Conservation (phyloP, 2,888 invertebrate species). For the Seira ritae region DNA sequence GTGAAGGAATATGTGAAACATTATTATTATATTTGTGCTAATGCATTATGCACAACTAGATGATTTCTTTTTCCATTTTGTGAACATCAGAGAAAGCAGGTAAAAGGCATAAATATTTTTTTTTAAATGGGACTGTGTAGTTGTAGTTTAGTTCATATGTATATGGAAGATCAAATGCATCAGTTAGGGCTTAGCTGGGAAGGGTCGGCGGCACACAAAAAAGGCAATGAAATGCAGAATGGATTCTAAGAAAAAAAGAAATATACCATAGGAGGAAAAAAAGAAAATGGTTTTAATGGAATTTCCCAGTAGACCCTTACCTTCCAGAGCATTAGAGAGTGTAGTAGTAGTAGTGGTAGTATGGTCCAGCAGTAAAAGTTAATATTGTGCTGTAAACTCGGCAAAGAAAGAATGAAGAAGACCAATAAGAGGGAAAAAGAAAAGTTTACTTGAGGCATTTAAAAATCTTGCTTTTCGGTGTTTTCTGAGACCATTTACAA, state of each 20-base stretch:
- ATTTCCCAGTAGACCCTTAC: conserved; percentile 53
- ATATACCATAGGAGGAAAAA: neutral
- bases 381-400: neutral
- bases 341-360: neutral
- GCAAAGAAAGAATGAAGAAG: neutral
- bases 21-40: neutral
- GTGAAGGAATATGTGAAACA: too few relatives aligned
- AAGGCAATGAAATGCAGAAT: conserved; percentile 41
- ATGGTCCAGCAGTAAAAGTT: neutral
- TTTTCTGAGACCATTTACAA: neutral
- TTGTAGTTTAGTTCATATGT: neutral
- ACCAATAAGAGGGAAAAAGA: neutral
- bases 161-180: conserved; percentile 46
- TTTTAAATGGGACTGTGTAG: too few relatives aligned
- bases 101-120: too few relatives aligned
- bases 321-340: neutral
- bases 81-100: neutral
- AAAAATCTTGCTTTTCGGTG: neutral
- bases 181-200: neutral
- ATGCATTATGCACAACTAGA: neutral
- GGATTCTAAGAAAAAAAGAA: conserved; percentile 38
- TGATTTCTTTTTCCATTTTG: neutral
- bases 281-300: conserved; percentile 58
- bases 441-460: neutral
- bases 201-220: neutral